phyloP scores from a whole-genome alignment of 2,888 invertebrate genomes.

The Apeira syringaria region DNA sequence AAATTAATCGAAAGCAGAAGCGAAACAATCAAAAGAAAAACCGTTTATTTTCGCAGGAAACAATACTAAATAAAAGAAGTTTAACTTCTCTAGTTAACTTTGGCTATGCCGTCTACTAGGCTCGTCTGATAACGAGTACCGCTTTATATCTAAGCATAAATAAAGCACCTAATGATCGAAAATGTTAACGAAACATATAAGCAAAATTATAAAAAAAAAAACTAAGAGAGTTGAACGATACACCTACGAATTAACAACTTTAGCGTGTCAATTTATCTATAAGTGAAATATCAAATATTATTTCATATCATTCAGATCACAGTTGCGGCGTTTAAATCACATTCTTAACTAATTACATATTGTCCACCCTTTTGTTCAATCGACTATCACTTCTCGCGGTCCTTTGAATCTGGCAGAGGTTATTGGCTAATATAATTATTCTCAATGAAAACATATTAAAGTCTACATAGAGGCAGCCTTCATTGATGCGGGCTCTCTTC shows the following conservation, averaged over 20 bases:
- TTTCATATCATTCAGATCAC: constrained; percentile 84
- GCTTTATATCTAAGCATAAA: constrained; percentile 66
- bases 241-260: constrained; percentile 63
- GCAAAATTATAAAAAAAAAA: constrained; percentile 41
- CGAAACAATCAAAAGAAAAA: constrained; percentile 35
- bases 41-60: constrained; percentile 36
- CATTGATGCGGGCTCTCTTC: constrained; percentile 91
- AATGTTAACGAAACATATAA: constrained; percentile 49
- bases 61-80: constrained; percentile 58
- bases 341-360: constrained; percentile 82
- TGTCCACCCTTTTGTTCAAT: constrained; percentile 77
- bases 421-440: constrained; percentile 42
- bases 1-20: constrained; percentile 34
- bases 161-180: constrained; percentile 73
- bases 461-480: constrained; percentile 47
- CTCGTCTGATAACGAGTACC: constrained; percentile 55
- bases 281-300: constrained; percentile 84
- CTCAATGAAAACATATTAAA: constrained; percentile 53
- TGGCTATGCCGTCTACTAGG: constrained; percentile 78
- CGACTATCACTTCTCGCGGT: constrained; percentile 61
- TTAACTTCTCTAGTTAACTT: constrained; percentile 77
- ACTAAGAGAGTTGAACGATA: constrained; percentile 48
- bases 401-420: constrained; percentile 57
- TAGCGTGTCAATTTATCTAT: constrained; percentile 78
- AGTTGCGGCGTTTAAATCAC: constrained; percentile 84